Evolutionary conservation across 2,888 invertebrate species (phyloP).

Genomic region (Chloroclystis v-ata): DNA sequence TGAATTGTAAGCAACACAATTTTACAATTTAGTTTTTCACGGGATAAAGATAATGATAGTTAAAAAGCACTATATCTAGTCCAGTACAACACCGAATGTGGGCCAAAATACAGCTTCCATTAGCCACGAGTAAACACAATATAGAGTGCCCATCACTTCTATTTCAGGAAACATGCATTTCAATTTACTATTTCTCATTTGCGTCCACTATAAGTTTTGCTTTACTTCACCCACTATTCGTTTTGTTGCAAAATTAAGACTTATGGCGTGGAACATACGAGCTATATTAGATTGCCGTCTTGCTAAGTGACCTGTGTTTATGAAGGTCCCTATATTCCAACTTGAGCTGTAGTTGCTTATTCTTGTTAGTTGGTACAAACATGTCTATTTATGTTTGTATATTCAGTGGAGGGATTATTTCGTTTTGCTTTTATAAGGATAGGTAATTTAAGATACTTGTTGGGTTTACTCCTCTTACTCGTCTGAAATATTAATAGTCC

Average conservation of each 20-base stretch:
- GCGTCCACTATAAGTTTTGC: constrained; percentile 62
- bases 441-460: too few relatives aligned
- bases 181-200: constrained; percentile 60
- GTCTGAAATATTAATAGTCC: too few relatives aligned
- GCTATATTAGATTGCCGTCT: constrained; percentile 52
- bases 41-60: too few relatives aligned
- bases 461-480: too few relatives aligned
- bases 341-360: constrained; percentile 37
- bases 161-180: constrained; percentile 29
- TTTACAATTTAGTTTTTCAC: too few relatives aligned
- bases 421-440: too few relatives aligned
- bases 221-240: constrained; percentile 49
- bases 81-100: neutral
- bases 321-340: constrained; percentile 51
- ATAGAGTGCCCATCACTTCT: constrained; percentile 29
- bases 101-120: constrained; percentile 7
- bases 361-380: constrained; percentile 38
- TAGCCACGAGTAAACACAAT: constrained; percentile 14
- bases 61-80: neutral
- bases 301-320: constrained; percentile 61
- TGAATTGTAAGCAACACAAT: too few relatives aligned
- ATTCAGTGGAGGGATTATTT: too few relatives aligned
- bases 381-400: neutral
- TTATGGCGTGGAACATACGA: constrained; percentile 50
- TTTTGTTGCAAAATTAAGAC: constrained; percentile 58